Evolutionary conservation across 1,140 invertebrate genomes (phyloP), one percentile per base, ranked within the genome.

Genomic region (Drosophila pachea): DNA sequence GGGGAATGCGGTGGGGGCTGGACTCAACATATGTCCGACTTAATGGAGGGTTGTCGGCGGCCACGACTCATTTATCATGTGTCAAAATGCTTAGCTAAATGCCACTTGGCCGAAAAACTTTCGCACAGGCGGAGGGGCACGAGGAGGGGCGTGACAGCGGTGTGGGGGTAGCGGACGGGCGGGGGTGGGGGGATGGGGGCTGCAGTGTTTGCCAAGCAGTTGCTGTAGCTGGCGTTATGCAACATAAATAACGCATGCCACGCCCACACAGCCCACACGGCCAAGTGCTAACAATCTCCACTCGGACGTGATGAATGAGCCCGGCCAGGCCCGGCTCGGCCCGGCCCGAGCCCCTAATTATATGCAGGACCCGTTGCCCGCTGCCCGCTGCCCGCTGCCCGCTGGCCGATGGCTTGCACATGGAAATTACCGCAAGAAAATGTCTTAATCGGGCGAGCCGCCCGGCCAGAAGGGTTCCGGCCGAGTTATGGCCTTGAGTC

Each of bases 61-160:
- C 68, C 68, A 79, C 74, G 73, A 79, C 76, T 84, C 81, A 84
- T 84, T 84, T 84, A 84, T 84, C 81, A 84, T 84, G 81, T 84
- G 81, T 81, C 81, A 84, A 78, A 86, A 81, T 74, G 73, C 74
- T 86, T 81, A 76, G 78, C 79, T 76, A 83, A 79, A 83, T 84
- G 81, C 68, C 78, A 82, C 78, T 82, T 83, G 78, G 76, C 79
- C 73, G 65, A 78, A 84, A 84, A 83, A 84, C 49, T 79, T 84
- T 69, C 33, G 36, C 29, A 56, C 12, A 16, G 31, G 5, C 9
- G 31, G 11, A 4, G 12, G 32, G 9, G 6, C 9, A 3, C 1
- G 5, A 11, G 31, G 42, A 11, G 5, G n/a, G n/a, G n/a, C 9
- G 5, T 11, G 40, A 9, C 11, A 12, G n/a, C 11, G 11, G 4